Evolutionary conservation across 2,113 vertebrate genomes (phyloP).

Genomic region (Speoplatyrhinus poulsoni): DNA sequence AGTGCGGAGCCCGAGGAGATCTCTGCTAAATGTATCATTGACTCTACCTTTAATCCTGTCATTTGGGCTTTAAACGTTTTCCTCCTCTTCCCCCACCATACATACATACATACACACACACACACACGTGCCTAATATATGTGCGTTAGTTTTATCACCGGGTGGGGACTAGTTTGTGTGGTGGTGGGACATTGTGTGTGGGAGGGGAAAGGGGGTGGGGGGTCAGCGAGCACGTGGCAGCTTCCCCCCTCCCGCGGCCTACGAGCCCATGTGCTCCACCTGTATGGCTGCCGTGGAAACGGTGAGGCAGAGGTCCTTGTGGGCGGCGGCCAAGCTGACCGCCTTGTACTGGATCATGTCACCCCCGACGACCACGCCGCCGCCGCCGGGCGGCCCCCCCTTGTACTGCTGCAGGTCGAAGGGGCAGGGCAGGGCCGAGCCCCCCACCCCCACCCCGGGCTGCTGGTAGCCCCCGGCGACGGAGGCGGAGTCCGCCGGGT

Average conservation of each 20-base stretch:
- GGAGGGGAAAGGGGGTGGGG: not conserved
- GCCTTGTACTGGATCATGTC: constrained; percentile 80
- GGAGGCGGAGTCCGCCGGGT: constrained; percentile 39
- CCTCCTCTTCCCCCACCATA: not conserved
- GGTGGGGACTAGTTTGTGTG: not conserved
- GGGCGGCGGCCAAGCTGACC: constrained; percentile 78
- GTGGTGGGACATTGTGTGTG: not conserved
- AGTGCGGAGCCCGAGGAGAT: too few species aligned
- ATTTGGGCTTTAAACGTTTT: too few species aligned
- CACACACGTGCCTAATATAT: constrained; percentile 74
- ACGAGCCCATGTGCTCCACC: constrained; percentile 82
- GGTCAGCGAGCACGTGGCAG: not conserved
- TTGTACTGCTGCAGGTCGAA: constrained; percentile 98
- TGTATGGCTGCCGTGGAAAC: constrained; percentile 90
- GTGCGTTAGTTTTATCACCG: too few species aligned
- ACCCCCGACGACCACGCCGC: too few species aligned
- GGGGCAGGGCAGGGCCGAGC: constrained; percentile 75
- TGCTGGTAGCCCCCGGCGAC: constrained; percentile 56
- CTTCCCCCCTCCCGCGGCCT: constrained; percentile 34
- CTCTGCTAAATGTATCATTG: too few species aligned
- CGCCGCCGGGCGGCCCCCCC: constrained; percentile 76
- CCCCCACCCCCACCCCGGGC: constrained; percentile 69
- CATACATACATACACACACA: not conserved
- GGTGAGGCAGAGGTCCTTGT: constrained; percentile 98
- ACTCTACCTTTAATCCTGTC: too few species aligned